Conservation (phyloP, 2,888 invertebrate species). For the Allacma fusca region DNA sequence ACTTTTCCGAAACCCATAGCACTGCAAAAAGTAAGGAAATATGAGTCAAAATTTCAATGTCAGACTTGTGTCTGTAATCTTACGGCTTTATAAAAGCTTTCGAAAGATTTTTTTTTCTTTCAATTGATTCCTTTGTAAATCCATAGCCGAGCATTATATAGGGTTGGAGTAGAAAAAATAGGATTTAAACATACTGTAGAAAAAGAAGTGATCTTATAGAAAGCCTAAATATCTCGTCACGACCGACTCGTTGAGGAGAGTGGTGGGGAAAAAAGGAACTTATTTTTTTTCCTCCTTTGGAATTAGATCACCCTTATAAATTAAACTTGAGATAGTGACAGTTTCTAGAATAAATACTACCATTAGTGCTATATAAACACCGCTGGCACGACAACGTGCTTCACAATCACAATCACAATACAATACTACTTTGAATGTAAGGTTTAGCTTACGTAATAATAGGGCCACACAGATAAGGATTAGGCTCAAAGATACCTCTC, state of each 20-base stretch:
- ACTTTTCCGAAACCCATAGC: not conserved
- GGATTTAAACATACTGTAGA: not conserved
- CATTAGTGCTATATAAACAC: not conserved
- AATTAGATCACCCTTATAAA: constrained; percentile 42
- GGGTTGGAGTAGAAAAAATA: not conserved
- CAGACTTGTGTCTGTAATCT: not conserved
- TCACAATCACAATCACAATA: no score
- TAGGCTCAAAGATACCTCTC: no score
- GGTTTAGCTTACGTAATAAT: no score
- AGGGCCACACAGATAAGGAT: no score
- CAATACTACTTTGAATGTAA: no score
- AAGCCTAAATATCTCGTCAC: not conserved
- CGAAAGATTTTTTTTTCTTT: no score
- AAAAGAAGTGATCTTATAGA: not conserved
- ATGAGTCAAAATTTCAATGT: not conserved
- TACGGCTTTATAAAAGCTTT: not conserved
- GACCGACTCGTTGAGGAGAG: not conserved
- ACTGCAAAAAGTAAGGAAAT: constrained; percentile 18
- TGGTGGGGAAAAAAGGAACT: not conserved
- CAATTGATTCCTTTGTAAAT: constrained; percentile 16
- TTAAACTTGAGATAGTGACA: constrained; percentile 18
- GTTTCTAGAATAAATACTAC: constrained; percentile 1
- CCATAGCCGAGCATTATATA: no score
- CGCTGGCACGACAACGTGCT: constrained; percentile 2
- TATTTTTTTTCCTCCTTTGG: not conserved